Percentiles rank a stretch among this genome's conserved stretches.
Evolutionary conservation across 2,113 vertebrate species (phyloP).

Genomic region (Cettia cetti): DNA sequence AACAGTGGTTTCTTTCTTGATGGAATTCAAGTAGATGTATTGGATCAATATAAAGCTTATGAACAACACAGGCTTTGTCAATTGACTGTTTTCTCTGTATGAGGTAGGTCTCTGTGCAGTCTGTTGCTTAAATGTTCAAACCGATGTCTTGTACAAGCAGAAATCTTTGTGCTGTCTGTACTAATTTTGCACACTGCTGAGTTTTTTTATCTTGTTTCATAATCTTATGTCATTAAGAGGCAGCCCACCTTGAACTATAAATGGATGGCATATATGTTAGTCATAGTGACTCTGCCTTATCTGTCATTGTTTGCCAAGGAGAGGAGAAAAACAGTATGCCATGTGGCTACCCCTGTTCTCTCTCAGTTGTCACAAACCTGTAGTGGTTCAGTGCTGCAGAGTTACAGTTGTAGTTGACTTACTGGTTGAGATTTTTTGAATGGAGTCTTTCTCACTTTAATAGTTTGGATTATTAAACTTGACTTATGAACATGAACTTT

Average conservation of each 20-base stretch:
- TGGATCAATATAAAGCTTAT: slow-evolving; percentile 8
- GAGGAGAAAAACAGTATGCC: background rate
- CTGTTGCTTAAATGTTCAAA: background rate
- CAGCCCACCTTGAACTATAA: background rate
- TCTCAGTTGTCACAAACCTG: background rate
- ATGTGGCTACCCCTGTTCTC: background rate
- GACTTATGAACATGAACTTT: background rate
- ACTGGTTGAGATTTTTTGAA: background rate
- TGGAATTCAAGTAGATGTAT: background rate
- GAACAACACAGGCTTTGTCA: background rate
- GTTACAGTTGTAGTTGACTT: background rate
- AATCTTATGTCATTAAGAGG: background rate
- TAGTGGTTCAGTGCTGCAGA: background rate
- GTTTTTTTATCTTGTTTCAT: background rate
- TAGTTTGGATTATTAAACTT: background rate
- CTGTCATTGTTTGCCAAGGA: background rate
- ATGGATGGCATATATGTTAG: background rate
- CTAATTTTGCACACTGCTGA: background rate
- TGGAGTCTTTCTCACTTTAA: background rate
- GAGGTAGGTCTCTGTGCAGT: background rate
- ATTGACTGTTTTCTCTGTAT: background rate
- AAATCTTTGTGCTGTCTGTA: background rate
- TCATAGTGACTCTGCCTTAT: background rate
- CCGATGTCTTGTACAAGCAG: background rate
- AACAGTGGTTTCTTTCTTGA: background rate